Percentiles rank a stretch among this genome's conserved stretches.
Conservation (phyloP, 2,113 vertebrate species). For the Thinocorus orbignyianus region DNA sequence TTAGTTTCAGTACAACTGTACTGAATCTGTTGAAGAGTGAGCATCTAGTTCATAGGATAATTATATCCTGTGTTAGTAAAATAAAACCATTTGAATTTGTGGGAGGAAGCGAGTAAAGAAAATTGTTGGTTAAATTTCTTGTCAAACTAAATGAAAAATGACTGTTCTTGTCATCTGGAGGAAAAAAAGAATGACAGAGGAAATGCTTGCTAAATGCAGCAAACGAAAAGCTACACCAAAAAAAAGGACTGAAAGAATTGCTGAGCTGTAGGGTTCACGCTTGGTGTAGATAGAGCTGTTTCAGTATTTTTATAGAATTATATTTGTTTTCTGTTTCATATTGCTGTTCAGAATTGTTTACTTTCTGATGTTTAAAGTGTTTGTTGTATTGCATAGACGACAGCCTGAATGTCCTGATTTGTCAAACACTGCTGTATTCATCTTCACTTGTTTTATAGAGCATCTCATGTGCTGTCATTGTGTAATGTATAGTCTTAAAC, state of each 20-base stretch:
- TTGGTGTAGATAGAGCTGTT: not conserved
- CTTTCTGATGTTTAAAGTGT: not conserved
- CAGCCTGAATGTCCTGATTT: not conserved
- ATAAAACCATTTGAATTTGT: not conserved
- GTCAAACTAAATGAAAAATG: constrained; percentile 43
- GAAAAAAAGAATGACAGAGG: not conserved
- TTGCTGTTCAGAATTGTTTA: not conserved
- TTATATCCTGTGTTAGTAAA: constrained; percentile 2
- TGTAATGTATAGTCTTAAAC: not conserved
- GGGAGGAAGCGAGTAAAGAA: constrained; percentile 35
- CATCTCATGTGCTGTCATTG: not conserved
- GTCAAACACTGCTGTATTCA: not conserved
- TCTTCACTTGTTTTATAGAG: not conserved
- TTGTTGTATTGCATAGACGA: not conserved
- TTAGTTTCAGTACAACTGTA: not conserved
- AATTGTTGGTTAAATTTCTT: constrained; percentile 38
- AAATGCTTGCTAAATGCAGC: constrained; percentile 4
- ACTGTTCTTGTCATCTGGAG: not conserved
- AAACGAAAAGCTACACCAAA: not conserved
- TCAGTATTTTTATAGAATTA: not conserved
- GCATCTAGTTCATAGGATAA: not conserved
- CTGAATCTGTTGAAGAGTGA: not conserved
- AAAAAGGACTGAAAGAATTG: not conserved
- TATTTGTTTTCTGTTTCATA: not conserved
- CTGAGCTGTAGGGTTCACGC: not conserved